Conservation (phyloP, 2,797 vertebrate genomes). For the Ptychadena robeensis region DNA sequence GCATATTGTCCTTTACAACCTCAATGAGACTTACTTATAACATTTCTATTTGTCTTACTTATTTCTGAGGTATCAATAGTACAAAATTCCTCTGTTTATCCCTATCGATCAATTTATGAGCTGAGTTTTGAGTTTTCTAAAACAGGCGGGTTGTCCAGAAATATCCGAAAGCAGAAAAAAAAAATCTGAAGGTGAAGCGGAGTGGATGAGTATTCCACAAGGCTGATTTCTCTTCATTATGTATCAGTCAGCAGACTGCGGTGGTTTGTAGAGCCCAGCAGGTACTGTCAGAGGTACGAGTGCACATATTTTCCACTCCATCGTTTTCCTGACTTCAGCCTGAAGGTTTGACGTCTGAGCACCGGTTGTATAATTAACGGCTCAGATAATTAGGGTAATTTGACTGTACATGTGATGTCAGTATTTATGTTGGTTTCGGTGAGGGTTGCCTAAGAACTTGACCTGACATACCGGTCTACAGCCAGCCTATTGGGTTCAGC, state of each 20-base stretch:
- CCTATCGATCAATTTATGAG: neutral
- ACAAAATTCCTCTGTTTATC: neutral
- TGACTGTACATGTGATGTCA: neutral
- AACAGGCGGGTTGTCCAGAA: neutral
- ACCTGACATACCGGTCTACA: neutral
- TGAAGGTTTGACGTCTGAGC: neutral
- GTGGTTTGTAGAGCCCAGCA: slow-evolving; percentile 3
- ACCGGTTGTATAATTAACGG: neutral
- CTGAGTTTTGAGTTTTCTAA: neutral
- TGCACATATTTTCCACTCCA: slow-evolving; percentile 2
- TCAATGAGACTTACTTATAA: neutral
- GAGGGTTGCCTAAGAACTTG: neutral
- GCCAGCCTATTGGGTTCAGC: neutral
- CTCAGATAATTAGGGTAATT: slow-evolving; percentile 4
- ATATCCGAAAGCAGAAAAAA: neutral
- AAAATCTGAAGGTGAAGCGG: neutral
- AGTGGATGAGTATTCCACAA: neutral
- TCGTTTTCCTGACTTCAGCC: neutral
- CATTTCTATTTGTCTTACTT: too few relatives aligned
- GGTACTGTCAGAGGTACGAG: slow-evolving; percentile 3
- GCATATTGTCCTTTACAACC: neutral
- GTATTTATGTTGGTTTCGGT: slow-evolving; percentile 1
- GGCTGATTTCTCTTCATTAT: neutral
- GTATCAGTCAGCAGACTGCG: neutral
- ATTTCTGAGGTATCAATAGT: too few relatives aligned